Evolutionary conservation across 37 sponge, comb jelly and placozoan species (phyloP), one percentile per base, ranked within the genome.

Genomic region (Corticium candelabrum): DNA sequence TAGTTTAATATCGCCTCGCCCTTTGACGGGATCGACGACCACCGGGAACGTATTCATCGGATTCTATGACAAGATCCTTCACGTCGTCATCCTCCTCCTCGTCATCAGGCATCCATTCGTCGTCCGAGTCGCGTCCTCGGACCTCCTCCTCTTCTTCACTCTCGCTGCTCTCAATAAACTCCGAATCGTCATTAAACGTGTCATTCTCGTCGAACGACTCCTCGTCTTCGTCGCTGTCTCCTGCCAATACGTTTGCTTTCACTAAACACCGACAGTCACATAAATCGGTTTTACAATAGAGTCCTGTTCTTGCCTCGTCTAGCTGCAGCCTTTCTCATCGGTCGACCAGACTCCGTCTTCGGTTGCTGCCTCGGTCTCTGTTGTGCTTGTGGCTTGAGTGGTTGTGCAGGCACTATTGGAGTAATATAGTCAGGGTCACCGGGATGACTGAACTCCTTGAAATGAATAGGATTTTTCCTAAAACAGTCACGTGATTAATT

Each of bases 401-500:
- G 62, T 21, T 11, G 62, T 50, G 62, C 15, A 11, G 62, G 62
- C 62, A 21, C n/a, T n/a, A n/a, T 11, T 21, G 62, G 62, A 50
- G 11, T 50, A 11, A 50, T 21, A 50, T 50, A 50, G 62, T 50
- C 62, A 21, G 62, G 15, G 21, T 50, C 62, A 27, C 62, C 62
- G 11, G 74, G 74, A 72, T 93, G 94, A 29, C 90, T 85, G 80
- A 77, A 93, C 40, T 93, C 91, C 43, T 83, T 74, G 69, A 93
- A 93, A 69, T 93, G 94, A 36, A 50, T 78, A 31, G 94, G 94
- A 67, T 93, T 93, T 76, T 90, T 93, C 76, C 94, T 93, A 33
- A 35, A 39, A 2, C 38, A n/a, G 1, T 43, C 34, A 76, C 57
- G 1, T 38, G 41, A 67, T 0, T 33, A 29, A 40, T 38, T 75